phyloP scores from a whole-genome alignment of 2,888 invertebrate genomes.

The Laothoe populi region DNA sequence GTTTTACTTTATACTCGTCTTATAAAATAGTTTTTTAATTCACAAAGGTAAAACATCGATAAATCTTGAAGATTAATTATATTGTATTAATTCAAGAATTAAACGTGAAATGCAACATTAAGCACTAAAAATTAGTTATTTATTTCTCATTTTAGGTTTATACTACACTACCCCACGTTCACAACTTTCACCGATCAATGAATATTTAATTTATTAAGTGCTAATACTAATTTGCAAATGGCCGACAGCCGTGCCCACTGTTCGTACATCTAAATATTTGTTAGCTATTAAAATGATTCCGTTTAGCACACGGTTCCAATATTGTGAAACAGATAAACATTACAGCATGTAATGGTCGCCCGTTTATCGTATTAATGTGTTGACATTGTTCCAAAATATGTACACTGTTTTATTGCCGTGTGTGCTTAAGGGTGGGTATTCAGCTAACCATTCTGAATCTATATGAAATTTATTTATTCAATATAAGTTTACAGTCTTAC shows the following conservation, averaged over 20 bases:
- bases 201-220: constrained; percentile 13
- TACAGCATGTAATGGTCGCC: constrained; percentile 33
- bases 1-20: too few relatives aligned
- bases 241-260: neutral
- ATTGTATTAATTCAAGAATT: too few relatives aligned
- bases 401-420: constrained; percentile 35
- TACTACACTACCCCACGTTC: too few relatives aligned
- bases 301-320: constrained; percentile 18
- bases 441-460: neutral
- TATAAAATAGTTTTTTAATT: too few relatives aligned
- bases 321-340: constrained; percentile 34
- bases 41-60: too few relatives aligned
- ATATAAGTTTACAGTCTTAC: too few relatives aligned
- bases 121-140: too few relatives aligned
- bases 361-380: constrained; percentile 45
- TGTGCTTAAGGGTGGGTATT: constrained; percentile 29
- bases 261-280: constrained; percentile 7
- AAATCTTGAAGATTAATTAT: too few relatives aligned
- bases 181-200: neutral
- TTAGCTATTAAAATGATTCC: constrained; percentile 15
- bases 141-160: too few relatives aligned
- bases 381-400: constrained; percentile 43
- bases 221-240: constrained; percentile 13
- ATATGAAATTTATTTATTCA: neutral
- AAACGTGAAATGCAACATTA: too few relatives aligned